These are phyloP conservation scores for Hypomecis punctinalis DNA, from an alignment of 2,888 invertebrate genomes.

Conservation along the genomic window DNA sequence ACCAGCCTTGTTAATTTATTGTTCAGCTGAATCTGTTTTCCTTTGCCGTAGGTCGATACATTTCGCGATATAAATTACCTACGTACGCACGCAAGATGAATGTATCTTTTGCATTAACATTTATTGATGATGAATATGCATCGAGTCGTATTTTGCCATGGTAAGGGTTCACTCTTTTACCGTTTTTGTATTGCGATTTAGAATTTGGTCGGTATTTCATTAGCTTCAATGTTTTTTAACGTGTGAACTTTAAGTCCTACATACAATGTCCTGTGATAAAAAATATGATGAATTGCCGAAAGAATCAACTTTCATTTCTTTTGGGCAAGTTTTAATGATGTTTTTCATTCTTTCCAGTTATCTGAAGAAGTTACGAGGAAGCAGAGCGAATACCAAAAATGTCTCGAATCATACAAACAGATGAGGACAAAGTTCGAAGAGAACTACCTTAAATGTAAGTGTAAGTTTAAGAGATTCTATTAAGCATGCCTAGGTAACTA, in stretches of 20 bases:
- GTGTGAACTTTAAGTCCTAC: too few species aligned
- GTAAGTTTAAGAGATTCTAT: slow-evolving; percentile 36
- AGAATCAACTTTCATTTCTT: neutral
- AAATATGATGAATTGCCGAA: too few species aligned
- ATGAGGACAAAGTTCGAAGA: slow-evolving; percentile 97
- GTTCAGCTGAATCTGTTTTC: slow-evolving; percentile 31
- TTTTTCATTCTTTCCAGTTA: slow-evolving; percentile 86
- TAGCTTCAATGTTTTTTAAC: too few species aligned
- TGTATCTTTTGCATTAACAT: slow-evolving; percentile 16
- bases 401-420: slow-evolving; percentile 94
- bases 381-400: slow-evolving; percentile 96
- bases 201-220: too few species aligned
- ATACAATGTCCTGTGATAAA: too few species aligned
- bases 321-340: neutral
- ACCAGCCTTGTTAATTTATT: slow-evolving; percentile 45
- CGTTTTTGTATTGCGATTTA: neutral
- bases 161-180: neutral
- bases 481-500: slow-evolving; percentile 18
- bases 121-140: slow-evolving; percentile 9
- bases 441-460: slow-evolving; percentile 94
- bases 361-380: slow-evolving; percentile 95
- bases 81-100: slow-evolving; percentile 10
- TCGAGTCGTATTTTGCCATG: slow-evolving; percentile 2
- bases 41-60: slow-evolving; percentile 23
- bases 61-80: slow-evolving; percentile 16